Evolutionary conservation across 2,888 invertebrate genomes (phyloP).

Genomic region (Pyralis farinalis): DNA sequence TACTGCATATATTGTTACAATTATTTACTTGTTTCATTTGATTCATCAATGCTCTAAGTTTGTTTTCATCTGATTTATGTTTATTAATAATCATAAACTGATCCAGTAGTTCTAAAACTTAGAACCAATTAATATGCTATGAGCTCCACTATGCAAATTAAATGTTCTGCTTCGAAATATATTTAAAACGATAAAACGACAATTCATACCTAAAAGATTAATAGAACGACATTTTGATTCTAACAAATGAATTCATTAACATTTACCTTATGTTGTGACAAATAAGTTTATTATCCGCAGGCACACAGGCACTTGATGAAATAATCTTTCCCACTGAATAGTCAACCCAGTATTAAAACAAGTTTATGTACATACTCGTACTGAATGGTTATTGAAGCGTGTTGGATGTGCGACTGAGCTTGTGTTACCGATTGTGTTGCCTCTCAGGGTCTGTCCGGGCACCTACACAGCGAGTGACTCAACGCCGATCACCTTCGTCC

Average conservation of each 20-base stretch:
- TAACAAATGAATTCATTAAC: slow-evolving; percentile 22
- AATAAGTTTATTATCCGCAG: slow-evolving; percentile 1
- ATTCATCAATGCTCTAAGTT: too few relatives aligned
- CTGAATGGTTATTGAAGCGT: slow-evolving; percentile 39
- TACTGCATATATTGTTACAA: too few relatives aligned
- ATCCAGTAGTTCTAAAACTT: too few relatives aligned
- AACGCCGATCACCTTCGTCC: slow-evolving; percentile 70
- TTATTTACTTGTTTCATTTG: too few relatives aligned
- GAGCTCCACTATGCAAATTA: too few relatives aligned
- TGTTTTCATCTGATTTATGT: too few relatives aligned
- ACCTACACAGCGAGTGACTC: slow-evolving; percentile 65
- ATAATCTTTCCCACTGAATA: slow-evolving; percentile 21
- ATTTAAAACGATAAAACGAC: background rate
- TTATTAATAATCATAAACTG: too few relatives aligned
- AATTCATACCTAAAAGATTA: background rate
- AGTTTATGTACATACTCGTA: slow-evolving; percentile 26
- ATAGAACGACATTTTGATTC: background rate
- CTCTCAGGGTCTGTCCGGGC: slow-evolving; percentile 45
- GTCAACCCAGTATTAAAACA: background rate
- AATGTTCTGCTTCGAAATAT: too few relatives aligned
- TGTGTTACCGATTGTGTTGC: slow-evolving; percentile 21
- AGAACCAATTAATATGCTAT: too few relatives aligned
- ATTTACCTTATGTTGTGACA: slow-evolving; percentile 16
- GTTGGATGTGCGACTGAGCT: slow-evolving; percentile 53
- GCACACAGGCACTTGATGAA: slow-evolving; percentile 28